phyloP scores from a whole-genome alignment of 2,888 invertebrate genomes.

The Dicranocentrus wangi region DNA sequence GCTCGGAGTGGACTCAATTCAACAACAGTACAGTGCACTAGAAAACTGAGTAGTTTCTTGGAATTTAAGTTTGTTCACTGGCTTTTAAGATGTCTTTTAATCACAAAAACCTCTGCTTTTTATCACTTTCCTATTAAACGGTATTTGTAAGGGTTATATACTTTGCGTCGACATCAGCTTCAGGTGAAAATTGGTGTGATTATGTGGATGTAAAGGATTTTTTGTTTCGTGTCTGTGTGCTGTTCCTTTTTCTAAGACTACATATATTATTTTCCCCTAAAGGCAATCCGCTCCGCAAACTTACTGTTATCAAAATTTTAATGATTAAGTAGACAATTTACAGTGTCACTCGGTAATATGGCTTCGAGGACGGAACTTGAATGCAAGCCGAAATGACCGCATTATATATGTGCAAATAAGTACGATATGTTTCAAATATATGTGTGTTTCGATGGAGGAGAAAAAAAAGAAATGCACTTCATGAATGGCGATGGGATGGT shows the following conservation, averaged over 20 bases:
- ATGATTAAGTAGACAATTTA: constrained; percentile 34
- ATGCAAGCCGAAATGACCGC: neutral
- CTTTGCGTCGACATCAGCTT: constrained; percentile 9
- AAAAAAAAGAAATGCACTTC: no score
- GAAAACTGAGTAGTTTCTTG: constrained; percentile 32
- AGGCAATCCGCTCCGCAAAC: neutral
- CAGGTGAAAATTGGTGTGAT: constrained; percentile 36
- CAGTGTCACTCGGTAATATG: constrained; percentile 27
- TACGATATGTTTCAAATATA: no score
- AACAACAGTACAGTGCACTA: constrained; percentile 8
- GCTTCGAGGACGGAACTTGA: neutral
- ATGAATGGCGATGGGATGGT: neutral
- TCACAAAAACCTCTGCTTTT: no score
- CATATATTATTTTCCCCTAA: neutral
- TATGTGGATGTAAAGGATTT: neutral
- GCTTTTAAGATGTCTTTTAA: no score
- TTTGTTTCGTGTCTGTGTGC: no score
- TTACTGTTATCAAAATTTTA: constrained; percentile 32
- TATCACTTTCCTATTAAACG: no score
- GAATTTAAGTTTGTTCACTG: constrained; percentile 18
- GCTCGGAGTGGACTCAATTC: no score
- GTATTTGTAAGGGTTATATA: no score
- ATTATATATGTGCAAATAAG: no score
- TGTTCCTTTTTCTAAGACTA: no score
- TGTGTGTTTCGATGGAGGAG: no score